Evolutionary conservation across 2,888 invertebrate species (phyloP).

Genomic region (Griposia aprilina): DNA sequence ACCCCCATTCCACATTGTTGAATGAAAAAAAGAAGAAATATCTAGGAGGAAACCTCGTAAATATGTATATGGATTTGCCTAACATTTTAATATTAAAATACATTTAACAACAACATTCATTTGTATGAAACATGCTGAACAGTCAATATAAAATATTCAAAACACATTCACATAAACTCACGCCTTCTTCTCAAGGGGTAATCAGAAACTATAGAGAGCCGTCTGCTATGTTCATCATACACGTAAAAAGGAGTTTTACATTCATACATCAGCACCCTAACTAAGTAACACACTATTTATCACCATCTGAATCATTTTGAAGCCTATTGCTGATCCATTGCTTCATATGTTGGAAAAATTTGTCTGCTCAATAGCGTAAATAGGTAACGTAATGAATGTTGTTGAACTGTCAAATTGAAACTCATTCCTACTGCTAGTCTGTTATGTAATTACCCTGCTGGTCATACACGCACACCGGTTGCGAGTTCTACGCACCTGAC

Average conservation of each 20-base stretch:
- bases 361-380: too few relatives aligned
- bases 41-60: not conserved
- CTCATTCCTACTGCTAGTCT: too few relatives aligned
- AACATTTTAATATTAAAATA: not conserved
- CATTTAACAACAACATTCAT: not conserved
- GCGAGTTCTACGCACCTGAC: not conserved
- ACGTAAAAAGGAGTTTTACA: too few relatives aligned
- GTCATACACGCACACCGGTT: too few relatives aligned
- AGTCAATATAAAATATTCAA: not conserved
- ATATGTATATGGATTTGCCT: not conserved
- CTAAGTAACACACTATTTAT: too few relatives aligned
- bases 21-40: conserved; percentile 11
- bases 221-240: not conserved
- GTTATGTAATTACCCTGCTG: too few relatives aligned
- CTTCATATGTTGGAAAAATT: too few relatives aligned
- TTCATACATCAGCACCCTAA: too few relatives aligned
- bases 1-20: not conserved
- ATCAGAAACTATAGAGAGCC: not conserved
- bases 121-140: not conserved
- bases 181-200: not conserved
- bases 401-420: too few relatives aligned
- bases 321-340: too few relatives aligned
- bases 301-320: too few relatives aligned
- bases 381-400: too few relatives aligned
- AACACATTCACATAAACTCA: not conserved